Percentiles rank a stretch among this genome's conserved stretches.
phyloP scores from a whole-genome alignment of 2,113 vertebrate species.

The Proterorhinus semilunaris region DNA sequence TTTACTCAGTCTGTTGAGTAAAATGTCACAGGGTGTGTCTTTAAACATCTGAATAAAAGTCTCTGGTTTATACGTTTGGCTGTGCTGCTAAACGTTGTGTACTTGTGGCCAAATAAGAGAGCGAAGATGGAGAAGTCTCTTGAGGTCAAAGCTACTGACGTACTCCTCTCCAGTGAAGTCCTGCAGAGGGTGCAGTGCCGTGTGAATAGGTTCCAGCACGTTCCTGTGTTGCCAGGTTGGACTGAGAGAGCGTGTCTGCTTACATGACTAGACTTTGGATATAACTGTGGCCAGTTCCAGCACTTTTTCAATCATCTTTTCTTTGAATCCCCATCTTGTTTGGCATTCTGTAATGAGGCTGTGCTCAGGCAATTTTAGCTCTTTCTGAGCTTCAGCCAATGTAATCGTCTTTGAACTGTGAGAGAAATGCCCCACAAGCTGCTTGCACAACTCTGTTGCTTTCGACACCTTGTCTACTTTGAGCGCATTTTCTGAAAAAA shows the following conservation, averaged over 20 bases:
- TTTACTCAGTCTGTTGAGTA: no score
- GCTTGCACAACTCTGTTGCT: not conserved
- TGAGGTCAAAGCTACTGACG: not conserved
- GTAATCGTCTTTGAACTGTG: not conserved
- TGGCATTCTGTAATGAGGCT: not conserved
- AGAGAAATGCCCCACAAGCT: not conserved
- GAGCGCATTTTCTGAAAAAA: not conserved
- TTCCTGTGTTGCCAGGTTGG: not conserved
- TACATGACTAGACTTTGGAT: not conserved
- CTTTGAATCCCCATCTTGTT: not conserved
- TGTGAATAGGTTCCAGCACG: not conserved
- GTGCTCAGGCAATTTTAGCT: not conserved
- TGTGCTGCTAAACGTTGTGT: no score
- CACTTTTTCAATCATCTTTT: not conserved
- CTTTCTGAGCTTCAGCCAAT: not conserved
- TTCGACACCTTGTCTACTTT: not conserved
- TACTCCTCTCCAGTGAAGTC: not conserved
- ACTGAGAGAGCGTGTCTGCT: not conserved
- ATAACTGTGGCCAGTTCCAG: not conserved
- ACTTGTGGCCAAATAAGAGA: not conserved
- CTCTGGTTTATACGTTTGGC: no score
- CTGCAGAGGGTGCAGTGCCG: not conserved
- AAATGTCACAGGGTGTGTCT: no score
- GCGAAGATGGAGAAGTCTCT: not conserved
- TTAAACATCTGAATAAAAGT: no score